phyloP scores from a whole-genome alignment of 1,140 invertebrate genomes.

The Zaprionus inermis region DNA sequence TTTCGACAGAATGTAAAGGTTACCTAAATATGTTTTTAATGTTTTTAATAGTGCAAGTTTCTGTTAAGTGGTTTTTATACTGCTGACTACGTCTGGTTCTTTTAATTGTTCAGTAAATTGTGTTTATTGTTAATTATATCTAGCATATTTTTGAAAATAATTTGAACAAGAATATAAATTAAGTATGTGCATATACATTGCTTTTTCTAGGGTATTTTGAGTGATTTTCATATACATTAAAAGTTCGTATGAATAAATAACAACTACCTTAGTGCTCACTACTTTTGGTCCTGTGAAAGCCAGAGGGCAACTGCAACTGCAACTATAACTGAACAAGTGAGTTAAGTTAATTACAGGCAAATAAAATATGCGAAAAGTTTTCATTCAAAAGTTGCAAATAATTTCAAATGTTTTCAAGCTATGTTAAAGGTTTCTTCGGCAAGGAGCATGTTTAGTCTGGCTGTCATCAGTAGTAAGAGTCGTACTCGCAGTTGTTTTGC shows the following conservation, averaged over 20 bases:
- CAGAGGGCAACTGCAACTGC: background rate
- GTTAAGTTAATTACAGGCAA: conserved; percentile 71
- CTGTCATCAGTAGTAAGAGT: conserved; percentile 27
- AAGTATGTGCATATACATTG: too few species aligned
- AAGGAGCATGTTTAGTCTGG: conserved; percentile 21
- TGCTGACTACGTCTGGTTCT: too few species aligned
- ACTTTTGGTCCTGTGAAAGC: background rate
- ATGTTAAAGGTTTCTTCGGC: conserved; percentile 29
- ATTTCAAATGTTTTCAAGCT: conserved; percentile 38
- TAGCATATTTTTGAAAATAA: too few species aligned
- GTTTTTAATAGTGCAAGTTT: too few species aligned
- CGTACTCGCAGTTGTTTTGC: conserved; percentile 6
- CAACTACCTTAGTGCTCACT: background rate
- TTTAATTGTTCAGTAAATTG: too few species aligned
- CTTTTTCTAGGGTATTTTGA: background rate
- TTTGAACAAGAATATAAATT: too few species aligned
- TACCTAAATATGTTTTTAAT: too few species aligned
- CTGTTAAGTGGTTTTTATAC: too few species aligned
- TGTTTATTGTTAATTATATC: too few species aligned
- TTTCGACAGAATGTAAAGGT: background rate
- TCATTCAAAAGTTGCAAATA: conserved; percentile 59
- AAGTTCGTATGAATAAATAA: background rate
- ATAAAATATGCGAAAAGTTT: conserved; percentile 75
- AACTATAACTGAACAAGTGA: conserved; percentile 41
- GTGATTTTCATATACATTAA: background rate